Evolutionary conservation across 1,140 invertebrate species (phyloP).

Genomic region (Holotrichia oblita): DNA sequence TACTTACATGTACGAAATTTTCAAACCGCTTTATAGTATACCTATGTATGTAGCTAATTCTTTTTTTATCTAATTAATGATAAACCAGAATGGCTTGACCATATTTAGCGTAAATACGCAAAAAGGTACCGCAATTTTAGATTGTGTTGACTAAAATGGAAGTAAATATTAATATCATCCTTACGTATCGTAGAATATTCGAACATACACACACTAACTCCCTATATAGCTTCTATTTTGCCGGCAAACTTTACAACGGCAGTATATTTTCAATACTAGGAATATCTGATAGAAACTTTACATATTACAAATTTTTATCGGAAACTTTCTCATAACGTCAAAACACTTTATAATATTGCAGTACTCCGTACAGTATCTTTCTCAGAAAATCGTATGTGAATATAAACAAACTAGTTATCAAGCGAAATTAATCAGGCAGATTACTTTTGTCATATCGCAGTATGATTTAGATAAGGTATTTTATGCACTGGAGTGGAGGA

Average conservation of each 20-base stretch:
- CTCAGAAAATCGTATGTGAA: slow-evolving; percentile 3
- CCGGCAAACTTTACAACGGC: background rate
- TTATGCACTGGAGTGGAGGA: background rate
- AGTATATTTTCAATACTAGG: background rate
- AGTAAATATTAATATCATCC: too few species aligned
- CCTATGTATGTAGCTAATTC: too few species aligned
- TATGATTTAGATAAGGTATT: slow-evolving; percentile 33
- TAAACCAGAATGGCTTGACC: too few species aligned
- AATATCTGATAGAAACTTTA: slow-evolving; percentile 3
- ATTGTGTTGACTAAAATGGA: too few species aligned
- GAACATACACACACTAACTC: background rate
- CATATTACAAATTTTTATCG: background rate
- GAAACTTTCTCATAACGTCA: background rate
- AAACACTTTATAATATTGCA: background rate
- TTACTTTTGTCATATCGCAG: background rate
- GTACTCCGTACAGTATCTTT: background rate
- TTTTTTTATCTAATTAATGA: too few species aligned
- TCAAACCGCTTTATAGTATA: too few species aligned
- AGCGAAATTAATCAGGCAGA: slow-evolving; percentile 18
- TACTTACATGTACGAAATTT: too few species aligned
- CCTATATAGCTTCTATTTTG: background rate
- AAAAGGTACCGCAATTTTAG: too few species aligned
- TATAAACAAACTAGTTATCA: slow-evolving; percentile 9
- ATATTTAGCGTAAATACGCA: too few species aligned
- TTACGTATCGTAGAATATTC: too few species aligned